phyloP scores from a whole-genome alignment of 2,797 vertebrate species.

The Moxostoma hubbsi region DNA sequence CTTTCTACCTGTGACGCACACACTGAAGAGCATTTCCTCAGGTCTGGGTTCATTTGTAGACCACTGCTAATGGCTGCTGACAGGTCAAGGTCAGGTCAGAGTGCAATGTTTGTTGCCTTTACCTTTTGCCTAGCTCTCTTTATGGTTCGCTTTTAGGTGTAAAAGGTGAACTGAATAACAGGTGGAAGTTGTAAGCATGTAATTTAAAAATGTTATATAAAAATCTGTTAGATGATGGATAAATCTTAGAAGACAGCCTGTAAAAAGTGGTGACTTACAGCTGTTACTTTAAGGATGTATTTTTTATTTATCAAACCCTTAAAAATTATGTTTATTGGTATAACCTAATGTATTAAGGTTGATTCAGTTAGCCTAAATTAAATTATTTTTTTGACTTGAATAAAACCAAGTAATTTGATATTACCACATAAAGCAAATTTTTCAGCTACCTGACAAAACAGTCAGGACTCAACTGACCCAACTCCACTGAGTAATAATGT shows the following conservation, averaged over 20 bases:
- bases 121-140: background rate
- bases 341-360: no score
- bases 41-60: constrained; percentile 40
- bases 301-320: no score
- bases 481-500: no score
- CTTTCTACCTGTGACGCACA: constrained; percentile 20
- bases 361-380: no score
- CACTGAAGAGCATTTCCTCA: constrained; percentile 28
- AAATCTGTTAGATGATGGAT: background rate
- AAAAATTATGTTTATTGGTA: no score
- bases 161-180: constrained; percentile 26
- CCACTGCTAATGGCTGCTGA: constrained; percentile 40
- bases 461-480: no score
- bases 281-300: no score
- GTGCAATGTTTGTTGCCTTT: constrained; percentile 23
- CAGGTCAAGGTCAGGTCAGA: constrained; percentile 39
- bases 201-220: background rate
- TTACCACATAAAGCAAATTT: no score
- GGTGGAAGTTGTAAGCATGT: constrained; percentile 15
- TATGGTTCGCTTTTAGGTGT: constrained; percentile 16
- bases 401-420: no score
- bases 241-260: background rate
- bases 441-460: no score
- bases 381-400: no score
- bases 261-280: no score